phyloP scores from a whole-genome alignment of 2,797 vertebrate genomes.

The Amblyraja radiata region DNA sequence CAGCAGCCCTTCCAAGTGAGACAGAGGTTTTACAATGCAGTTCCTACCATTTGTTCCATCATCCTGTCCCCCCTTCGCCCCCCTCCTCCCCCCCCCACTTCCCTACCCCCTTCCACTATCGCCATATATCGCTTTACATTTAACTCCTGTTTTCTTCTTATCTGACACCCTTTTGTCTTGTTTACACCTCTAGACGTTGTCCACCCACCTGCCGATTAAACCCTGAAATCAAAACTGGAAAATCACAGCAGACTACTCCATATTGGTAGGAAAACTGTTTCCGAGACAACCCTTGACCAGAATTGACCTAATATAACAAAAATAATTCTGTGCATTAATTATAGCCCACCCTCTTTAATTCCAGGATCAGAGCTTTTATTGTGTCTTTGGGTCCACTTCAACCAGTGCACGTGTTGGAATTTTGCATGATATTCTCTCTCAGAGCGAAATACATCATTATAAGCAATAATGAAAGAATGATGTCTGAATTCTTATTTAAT shows the following conservation, averaged over 20 bases:
- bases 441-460: conserved; percentile 29
- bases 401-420: conserved; percentile 9
- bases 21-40: no score
- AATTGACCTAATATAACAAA: not conserved
- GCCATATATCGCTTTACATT: no score
- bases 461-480: conserved; percentile 6
- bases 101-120: no score
- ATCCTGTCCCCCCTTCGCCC: no score
- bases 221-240: not conserved
- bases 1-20: no score
- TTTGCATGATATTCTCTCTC: conserved; percentile 7
- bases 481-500: conserved; percentile 4
- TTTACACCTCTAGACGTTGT: no score
- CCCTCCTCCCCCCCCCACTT: no score
- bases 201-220: not conserved
- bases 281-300: not conserved
- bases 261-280: not conserved
- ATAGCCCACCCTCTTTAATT: not conserved
- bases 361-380: not conserved
- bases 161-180: no score
- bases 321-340: not conserved
- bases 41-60: no score
- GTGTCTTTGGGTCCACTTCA: not conserved
- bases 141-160: no score
- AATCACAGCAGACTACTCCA: no score